Conservation (phyloP, 2,113 vertebrate species). For the Desmodus rotundus region DNA sequence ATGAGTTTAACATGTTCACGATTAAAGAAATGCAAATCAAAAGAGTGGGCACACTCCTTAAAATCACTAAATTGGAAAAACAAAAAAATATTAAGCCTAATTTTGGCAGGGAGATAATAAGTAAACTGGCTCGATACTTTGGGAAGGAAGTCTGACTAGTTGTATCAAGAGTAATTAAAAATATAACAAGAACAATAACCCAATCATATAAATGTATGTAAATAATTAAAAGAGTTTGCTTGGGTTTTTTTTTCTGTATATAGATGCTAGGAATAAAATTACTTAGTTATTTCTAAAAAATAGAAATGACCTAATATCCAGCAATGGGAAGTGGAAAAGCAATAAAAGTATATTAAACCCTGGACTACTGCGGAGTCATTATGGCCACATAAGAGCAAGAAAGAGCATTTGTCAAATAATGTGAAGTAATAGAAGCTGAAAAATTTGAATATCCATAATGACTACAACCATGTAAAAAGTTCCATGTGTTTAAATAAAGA, state of each 20-base stretch:
- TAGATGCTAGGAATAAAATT: neutral
- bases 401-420: conserved; percentile 18
- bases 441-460: neutral
- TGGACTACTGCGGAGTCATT: neutral
- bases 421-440: neutral
- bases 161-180: neutral
- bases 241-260: neutral
- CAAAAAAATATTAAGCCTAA: neutral
- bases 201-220: neutral
- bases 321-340: neutral
- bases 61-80: neutral
- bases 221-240: neutral
- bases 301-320: neutral
- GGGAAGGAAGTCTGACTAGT: neutral
- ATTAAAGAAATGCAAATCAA: neutral
- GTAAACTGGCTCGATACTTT: neutral
- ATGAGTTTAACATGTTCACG: neutral
- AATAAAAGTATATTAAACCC: neutral
- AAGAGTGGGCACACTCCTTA: neutral
- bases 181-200: neutral
- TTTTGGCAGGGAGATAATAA: neutral
- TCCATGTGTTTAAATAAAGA: neutral
- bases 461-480: neutral
- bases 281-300: neutral
- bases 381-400: neutral